Percentiles rank a stretch among this genome's conserved stretches.
These are phyloP conservation scores for Drosophila ananassae DNA, from an alignment of 1,140 invertebrate genomes.

Conservation along the genomic window DNA sequence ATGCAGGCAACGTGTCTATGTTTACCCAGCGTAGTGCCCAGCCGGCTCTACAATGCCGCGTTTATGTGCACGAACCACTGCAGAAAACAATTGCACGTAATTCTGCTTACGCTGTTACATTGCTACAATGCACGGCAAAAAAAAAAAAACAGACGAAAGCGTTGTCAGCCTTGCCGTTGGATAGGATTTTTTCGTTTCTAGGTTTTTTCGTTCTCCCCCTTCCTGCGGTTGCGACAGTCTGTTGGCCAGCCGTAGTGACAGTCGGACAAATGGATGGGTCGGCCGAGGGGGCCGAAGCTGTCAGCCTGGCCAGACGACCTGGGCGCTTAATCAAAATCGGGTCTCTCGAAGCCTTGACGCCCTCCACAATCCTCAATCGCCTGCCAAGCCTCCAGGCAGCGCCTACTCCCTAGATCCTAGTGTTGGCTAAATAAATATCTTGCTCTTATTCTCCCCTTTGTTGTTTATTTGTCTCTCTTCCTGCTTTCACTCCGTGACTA, in stretches of 20 bases:
- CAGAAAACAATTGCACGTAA: slow-evolving; percentile 83
- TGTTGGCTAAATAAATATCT: slow-evolving; percentile 58
- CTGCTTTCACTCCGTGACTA: slow-evolving; percentile 46
- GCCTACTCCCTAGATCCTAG: slow-evolving; percentile 24
- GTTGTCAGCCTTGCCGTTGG: slow-evolving; percentile 48
- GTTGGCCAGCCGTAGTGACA: slow-evolving; percentile 43
- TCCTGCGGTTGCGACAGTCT: slow-evolving; percentile 70
- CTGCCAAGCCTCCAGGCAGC: background rate
- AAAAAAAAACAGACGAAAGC: slow-evolving; percentile 30
- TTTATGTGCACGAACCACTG: slow-evolving; percentile 77
- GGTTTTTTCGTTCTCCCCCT: slow-evolving; percentile 10
- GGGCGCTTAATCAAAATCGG: slow-evolving; percentile 74
- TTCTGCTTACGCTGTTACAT: slow-evolving; percentile 79
- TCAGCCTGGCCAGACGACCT: slow-evolving; percentile 43
- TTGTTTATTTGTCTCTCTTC: slow-evolving; percentile 34
- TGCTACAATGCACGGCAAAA: slow-evolving; percentile 63
- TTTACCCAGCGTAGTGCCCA: slow-evolving; percentile 62
- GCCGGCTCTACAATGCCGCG: slow-evolving; percentile 36
- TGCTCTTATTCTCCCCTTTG: slow-evolving; percentile 33
- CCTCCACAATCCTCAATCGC: slow-evolving; percentile 35
- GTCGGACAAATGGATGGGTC: slow-evolving; percentile 21
- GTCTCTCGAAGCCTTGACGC: slow-evolving; percentile 64
- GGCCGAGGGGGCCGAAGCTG: slow-evolving; percentile 19
- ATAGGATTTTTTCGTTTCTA: slow-evolving; percentile 44
- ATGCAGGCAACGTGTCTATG: slow-evolving; percentile 81